These are phyloP conservation scores for Cephalophus harveyi DNA, from an alignment of 2,113 vertebrate species.

Conservation along the genomic window DNA sequence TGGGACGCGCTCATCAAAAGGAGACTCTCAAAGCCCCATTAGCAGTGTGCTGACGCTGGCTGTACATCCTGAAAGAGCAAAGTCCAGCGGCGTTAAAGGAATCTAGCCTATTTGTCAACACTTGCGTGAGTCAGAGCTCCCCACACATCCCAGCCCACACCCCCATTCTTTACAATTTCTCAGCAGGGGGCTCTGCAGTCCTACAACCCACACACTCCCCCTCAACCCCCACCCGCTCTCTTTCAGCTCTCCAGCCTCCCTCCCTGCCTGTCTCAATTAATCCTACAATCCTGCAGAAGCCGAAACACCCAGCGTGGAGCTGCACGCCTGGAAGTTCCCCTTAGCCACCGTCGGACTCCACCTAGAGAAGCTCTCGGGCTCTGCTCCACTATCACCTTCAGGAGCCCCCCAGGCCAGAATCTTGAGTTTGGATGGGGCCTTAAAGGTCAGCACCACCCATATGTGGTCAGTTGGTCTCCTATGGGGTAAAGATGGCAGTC, in stretches of 20 bases:
- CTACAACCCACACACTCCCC: background rate
- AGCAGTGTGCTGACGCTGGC: slow-evolving; percentile 55
- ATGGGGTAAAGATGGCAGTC: background rate
- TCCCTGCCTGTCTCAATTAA: background rate
- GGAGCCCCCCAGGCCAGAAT: background rate
- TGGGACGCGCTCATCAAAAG: slow-evolving; percentile 54
- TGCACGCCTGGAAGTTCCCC: fast-evolving
- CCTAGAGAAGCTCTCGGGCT: background rate
- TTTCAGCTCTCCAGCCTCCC: background rate
- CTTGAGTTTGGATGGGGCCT: background rate
- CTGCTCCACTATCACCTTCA: background rate
- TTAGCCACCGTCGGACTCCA: background rate
- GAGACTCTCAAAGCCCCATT: slow-evolving; percentile 57
- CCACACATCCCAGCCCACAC: background rate
- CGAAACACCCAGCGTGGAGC: background rate
- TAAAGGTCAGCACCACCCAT: background rate
- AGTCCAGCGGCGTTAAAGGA: slow-evolving; percentile 65
- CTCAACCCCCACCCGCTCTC: background rate
- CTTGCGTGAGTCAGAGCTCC: slow-evolving; percentile 17
- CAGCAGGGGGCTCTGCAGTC: background rate
- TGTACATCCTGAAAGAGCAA: slow-evolving; percentile 60
- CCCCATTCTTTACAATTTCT: background rate
- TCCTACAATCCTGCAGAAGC: background rate
- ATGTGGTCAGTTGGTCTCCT: background rate
- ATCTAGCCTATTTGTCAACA: slow-evolving; percentile 65